Evolutionary conservation across 2,113 vertebrate genomes (phyloP).

Genomic region (Anthoscopus minutus): DNA sequence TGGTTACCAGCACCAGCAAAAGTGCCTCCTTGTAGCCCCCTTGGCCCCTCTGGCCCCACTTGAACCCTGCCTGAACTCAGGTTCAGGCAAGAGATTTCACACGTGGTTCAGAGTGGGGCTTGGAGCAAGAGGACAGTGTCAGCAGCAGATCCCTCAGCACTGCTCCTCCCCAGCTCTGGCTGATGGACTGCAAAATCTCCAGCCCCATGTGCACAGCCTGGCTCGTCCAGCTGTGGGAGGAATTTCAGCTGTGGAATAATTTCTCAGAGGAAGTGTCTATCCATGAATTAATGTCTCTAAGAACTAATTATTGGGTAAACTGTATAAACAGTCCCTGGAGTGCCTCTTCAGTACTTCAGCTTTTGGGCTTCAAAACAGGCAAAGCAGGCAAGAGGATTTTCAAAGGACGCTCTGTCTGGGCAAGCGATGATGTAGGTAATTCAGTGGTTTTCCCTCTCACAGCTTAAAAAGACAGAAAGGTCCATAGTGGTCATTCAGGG

Average conservation of each 20-base stretch:
- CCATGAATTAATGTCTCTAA: slow-evolving; percentile 27
- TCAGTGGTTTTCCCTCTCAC: background rate
- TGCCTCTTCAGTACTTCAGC: background rate
- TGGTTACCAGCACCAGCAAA: background rate
- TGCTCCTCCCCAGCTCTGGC: background rate
- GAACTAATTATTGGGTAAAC: slow-evolving; percentile 44
- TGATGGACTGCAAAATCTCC: background rate
- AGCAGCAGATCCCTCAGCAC: background rate
- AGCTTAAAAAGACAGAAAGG: background rate
- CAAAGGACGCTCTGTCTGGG: background rate
- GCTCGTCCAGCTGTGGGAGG: background rate
- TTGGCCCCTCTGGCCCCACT: background rate
- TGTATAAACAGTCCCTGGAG: slow-evolving; percentile 17
- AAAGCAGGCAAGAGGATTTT: background rate
- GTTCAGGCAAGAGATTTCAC: background rate
- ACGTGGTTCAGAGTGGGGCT: accelerated
- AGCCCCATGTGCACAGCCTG: background rate
- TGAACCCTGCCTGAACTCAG: background rate
- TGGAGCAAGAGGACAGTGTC: background rate
- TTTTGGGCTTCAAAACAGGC: slow-evolving; percentile 9
- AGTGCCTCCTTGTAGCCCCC: background rate
- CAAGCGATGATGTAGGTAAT: background rate
- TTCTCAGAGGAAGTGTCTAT: slow-evolving; percentile 36
- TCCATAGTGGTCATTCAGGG: background rate
- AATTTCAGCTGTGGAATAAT: background rate